Evolutionary conservation across 23 tunicate genomes (phyloP).

Genomic region (Ciona savignyi): DNA sequence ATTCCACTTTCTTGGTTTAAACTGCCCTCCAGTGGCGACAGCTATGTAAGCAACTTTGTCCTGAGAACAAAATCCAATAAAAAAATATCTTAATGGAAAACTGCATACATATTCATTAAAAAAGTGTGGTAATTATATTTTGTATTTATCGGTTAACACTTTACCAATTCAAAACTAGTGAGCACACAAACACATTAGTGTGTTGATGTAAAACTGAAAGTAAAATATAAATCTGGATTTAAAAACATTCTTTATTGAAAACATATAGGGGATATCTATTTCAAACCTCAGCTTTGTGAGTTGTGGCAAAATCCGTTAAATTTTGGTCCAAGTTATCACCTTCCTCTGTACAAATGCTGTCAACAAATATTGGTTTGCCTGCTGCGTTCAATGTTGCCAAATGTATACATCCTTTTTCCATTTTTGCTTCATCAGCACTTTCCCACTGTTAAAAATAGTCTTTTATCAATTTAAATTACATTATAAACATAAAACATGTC

Average conservation of each 20-base stretch:
- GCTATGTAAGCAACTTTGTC: background rate
- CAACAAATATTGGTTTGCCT: background rate
- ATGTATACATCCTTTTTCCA: conserved; percentile 2
- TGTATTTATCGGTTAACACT: too few relatives aligned
- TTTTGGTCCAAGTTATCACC: background rate
- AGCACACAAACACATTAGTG: too few relatives aligned
- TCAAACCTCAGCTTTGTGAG: background rate
- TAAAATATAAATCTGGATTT: too few relatives aligned
- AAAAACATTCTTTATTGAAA: too few relatives aligned
- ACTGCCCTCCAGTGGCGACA: background rate
- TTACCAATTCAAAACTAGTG: too few relatives aligned
- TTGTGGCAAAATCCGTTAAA: background rate
- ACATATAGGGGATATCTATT: too few relatives aligned
- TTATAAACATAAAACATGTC: background rate
- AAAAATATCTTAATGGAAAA: too few relatives aligned
- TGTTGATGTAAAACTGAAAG: too few relatives aligned
- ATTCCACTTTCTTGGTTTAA: background rate
- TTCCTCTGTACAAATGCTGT: background rate
- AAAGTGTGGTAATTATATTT: too few relatives aligned
- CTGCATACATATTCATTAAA: too few relatives aligned
- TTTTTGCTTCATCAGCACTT: background rate
- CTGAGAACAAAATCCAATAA: too few relatives aligned
- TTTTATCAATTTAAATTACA: background rate
- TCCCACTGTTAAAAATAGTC: background rate
- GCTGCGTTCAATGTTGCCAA: background rate